Evolutionary conservation across 2,113 vertebrate genomes (phyloP).

Genomic region (Orcinus orca): DNA sequence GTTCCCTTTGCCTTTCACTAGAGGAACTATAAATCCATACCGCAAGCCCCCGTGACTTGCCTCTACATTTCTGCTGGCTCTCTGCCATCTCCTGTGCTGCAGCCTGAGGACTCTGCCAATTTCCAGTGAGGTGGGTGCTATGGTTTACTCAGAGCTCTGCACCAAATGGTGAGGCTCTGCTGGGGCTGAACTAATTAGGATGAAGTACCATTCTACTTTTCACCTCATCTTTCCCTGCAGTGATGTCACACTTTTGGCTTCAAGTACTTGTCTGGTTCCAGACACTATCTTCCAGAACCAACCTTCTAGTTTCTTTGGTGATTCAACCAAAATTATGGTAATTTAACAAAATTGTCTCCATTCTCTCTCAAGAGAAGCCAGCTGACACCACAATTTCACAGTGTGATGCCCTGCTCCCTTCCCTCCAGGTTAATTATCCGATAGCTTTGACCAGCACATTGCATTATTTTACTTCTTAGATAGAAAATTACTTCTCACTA

Average conservation of each 20-base stretch:
- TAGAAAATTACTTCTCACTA: background rate
- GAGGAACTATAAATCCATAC: background rate
- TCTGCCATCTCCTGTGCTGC: background rate
- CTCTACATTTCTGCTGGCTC: background rate
- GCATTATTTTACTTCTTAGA: background rate
- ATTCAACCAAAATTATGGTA: background rate
- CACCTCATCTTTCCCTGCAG: background rate
- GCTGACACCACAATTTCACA: background rate
- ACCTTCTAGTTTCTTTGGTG: background rate
- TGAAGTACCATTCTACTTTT: background rate
- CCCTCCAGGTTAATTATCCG: background rate
- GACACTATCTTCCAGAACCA: background rate
- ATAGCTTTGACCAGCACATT: background rate
- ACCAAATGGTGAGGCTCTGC: background rate
- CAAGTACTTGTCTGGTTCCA: background rate
- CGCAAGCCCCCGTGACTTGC: accelerated
- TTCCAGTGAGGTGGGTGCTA: background rate
- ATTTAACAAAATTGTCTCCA: background rate
- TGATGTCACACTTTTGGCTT: background rate
- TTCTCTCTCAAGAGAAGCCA: background rate
- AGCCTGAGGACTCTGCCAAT: background rate
- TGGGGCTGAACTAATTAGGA: background rate
- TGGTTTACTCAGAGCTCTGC: background rate
- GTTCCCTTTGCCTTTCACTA: background rate
- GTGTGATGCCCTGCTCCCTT: background rate